Evolutionary conservation across 1,140 invertebrate species (phyloP), one percentile per base, ranked within the genome.

Genomic region (Acromyrmex heyeri): DNA sequence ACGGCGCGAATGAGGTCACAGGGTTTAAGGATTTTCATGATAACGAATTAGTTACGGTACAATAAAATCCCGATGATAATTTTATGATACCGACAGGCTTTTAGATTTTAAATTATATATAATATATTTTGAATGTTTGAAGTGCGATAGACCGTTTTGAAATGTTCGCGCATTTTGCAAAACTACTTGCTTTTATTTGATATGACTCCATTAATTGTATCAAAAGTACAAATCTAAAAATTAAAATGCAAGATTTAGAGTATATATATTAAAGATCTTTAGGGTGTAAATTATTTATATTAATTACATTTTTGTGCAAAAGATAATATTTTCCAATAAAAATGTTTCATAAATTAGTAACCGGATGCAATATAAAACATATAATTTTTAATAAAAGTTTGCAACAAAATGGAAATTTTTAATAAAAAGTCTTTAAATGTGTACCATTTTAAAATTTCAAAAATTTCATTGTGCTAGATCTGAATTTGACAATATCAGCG

Each of bases 41-140:
- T 72, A 72, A 75, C 65, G 53, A 87, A 79, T 86, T 78, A 78
- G 67, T 79, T 72, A 77, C 48, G 82, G 27, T 59, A 70, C 69
- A 78, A 55, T 55, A 79, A 67, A 50, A 86, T 18, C 34, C 14
- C 27, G 50, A 55, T 64, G 38, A 65, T 79, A 86, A 79, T 79
- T 75, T 88, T 44, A 73, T 76, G 76, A 88, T 27, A 73, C n/a
- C 18, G 38, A 10, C 8, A 44, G 77, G 27, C 30, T 67, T 65
- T 44, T 67, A 27, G 57, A 82, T 38, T 76, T 86, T 88, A 21
- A 86, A 86, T 87, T 73, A 65, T 73, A 65, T 73, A 59, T 24
- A 48, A 65, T 73, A 59, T 24, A 48, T 62, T 62, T 75, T 18
- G 27, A 73, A 75, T 48, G 77, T 48, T 21, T 8, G 38, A 44